Percentiles rank a stretch among this genome's conserved stretches.
Conservation (phyloP, 2,797 vertebrate species). For the Cossypha caffra region DNA sequence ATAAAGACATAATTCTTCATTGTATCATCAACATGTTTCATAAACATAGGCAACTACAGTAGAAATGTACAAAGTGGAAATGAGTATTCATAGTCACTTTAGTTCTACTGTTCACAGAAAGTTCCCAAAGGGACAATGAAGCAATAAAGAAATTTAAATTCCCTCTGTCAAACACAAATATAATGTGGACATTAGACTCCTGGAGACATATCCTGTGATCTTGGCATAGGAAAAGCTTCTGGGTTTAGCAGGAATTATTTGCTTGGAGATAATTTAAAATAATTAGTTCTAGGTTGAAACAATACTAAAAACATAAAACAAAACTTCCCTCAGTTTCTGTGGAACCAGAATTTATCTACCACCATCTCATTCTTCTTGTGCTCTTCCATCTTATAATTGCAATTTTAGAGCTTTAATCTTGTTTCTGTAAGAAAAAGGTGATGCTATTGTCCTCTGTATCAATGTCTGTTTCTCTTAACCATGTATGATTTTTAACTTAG, state of each 20-base stretch:
- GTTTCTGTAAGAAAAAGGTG: background rate
- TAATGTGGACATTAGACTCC: background rate
- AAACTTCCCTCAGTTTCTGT: background rate
- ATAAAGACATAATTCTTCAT: background rate
- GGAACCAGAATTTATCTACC: background rate
- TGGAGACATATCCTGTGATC: background rate
- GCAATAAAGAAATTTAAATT: background rate
- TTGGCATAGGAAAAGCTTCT: background rate
- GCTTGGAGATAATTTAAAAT: background rate
- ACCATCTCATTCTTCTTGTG: background rate
- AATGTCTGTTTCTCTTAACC: background rate
- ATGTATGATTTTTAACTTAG: background rate
- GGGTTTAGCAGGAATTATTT: background rate
- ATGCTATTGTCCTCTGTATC: background rate
- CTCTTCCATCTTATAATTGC: background rate
- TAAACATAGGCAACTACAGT: background rate
- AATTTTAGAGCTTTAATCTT: background rate
- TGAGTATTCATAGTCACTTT: background rate
- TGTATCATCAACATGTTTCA: background rate
- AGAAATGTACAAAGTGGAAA: background rate
- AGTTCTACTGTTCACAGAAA: background rate
- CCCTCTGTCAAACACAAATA: background rate
- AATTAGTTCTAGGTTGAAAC: background rate
- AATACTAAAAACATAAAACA: background rate
- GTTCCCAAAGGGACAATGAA: background rate